phyloP scores from a whole-genome alignment of 2,888 invertebrate species.

The Cyclophora albipunctata region DNA sequence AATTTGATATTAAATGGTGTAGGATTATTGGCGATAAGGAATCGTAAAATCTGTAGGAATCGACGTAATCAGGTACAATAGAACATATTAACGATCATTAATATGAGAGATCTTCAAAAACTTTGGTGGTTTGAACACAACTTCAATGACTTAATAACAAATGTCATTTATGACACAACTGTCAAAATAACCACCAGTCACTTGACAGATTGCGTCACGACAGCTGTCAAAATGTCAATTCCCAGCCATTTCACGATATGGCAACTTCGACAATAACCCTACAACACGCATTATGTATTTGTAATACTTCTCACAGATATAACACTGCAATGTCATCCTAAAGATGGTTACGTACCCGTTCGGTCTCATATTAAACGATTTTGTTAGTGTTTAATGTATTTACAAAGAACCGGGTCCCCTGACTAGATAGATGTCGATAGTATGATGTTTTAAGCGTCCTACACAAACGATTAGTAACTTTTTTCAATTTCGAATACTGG shows the following conservation, averaged over 20 bases:
- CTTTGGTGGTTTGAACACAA: too few species aligned
- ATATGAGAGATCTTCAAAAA: too few species aligned
- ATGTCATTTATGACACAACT: too few species aligned
- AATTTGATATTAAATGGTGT: conserved; percentile 42
- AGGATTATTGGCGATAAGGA: too few species aligned
- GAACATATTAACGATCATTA: too few species aligned
- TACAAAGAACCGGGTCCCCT: conserved; percentile 41
- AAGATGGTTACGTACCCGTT: conserved; percentile 26
- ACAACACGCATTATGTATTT: conserved; percentile 47
- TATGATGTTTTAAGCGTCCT: conserved; percentile 13
- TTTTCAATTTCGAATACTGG: neutral
- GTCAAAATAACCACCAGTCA: too few species aligned
- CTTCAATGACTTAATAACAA: too few species aligned
- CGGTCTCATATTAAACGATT: conserved; percentile 15
- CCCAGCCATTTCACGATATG: too few species aligned
- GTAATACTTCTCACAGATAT: conserved; percentile 44
- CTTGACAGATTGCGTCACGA: too few species aligned
- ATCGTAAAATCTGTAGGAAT: conserved; percentile 10
- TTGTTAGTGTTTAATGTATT: conserved; percentile 28
- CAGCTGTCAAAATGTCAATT: too few species aligned
- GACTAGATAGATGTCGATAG: conserved; percentile 50
- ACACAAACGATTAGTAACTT: conserved; percentile 22
- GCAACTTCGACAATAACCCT: neutral
- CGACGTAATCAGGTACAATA: neutral
- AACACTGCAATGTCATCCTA: conserved; percentile 46